These are phyloP conservation scores for Rhinella marina DNA, from an alignment of 2,797 vertebrate genomes.

Conservation along the genomic window DNA sequence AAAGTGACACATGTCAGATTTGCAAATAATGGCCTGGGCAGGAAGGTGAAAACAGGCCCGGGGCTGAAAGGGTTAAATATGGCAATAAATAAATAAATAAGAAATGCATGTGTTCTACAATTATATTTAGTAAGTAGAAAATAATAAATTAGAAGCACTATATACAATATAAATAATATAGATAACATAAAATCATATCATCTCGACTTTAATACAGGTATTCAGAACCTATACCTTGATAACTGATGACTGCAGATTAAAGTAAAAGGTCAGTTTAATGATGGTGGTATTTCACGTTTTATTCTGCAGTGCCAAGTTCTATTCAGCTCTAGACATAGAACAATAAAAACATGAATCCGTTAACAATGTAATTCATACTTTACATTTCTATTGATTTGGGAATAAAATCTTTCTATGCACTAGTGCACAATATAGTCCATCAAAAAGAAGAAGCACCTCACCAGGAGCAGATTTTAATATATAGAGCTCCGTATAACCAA, in stretches of 20 bases:
- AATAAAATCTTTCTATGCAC: not conserved
- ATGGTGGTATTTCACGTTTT: not conserved
- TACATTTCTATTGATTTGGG: constrained; percentile 9
- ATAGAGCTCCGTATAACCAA: not conserved
- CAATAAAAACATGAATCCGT: not conserved
- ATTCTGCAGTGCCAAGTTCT: not conserved
- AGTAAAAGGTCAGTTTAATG: not conserved
- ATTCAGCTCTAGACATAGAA: not conserved
- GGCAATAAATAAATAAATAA: no score
- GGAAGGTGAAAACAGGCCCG: no score
- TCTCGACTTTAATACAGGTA: not conserved
- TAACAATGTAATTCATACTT: constrained; percentile 17
- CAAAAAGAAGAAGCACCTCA: not conserved
- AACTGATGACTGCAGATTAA: not conserved
- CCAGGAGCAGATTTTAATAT: not conserved
- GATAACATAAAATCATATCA: not conserved
- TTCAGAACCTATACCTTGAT: not conserved
- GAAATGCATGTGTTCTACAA: no score
- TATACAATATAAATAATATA: not conserved
- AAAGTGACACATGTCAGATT: no score
- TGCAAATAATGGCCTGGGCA: no score
- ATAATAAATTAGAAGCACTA: not conserved
- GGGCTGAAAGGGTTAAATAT: no score
- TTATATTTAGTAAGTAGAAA: no score
- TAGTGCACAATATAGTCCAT: not conserved